phyloP scores from a whole-genome alignment of 2,113 vertebrate species.

The Oncorhynchus keta region DNA sequence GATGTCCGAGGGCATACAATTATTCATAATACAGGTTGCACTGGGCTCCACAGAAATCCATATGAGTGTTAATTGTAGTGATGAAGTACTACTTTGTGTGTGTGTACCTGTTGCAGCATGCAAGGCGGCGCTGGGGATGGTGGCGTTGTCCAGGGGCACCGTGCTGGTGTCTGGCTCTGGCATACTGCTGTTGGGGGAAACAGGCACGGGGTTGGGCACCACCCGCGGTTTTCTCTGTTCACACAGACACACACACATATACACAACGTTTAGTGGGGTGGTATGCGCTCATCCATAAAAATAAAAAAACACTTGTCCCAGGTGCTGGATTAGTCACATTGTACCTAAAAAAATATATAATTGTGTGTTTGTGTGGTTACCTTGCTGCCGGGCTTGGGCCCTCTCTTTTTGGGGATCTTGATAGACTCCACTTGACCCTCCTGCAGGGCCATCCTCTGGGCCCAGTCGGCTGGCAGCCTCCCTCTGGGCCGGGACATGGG shows the following conservation, averaged over 20 bases:
- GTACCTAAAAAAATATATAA: too few relatives aligned
- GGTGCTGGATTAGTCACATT: too few relatives aligned
- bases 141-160: constrained; percentile 94
- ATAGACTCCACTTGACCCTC: constrained; percentile 80
- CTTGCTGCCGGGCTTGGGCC: constrained; percentile 97
- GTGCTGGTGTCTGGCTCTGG: constrained; percentile 98
- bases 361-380: constrained; percentile 59
- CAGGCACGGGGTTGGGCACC: constrained; percentile 88
- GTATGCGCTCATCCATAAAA: too few relatives aligned
- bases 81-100: not conserved
- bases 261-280: not conserved
- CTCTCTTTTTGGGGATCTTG: constrained; percentile 97
- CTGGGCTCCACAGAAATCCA: too few relatives aligned
- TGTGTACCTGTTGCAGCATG: constrained; percentile 93
- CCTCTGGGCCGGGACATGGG: constrained; percentile 81
- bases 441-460: constrained; percentile 76
- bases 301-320: too few relatives aligned
- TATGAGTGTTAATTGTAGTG: not conserved
- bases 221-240: constrained; percentile 93
- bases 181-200: constrained; percentile 95
- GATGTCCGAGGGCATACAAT: too few relatives aligned
- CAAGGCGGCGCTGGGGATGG: constrained; percentile 93
- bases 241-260: constrained; percentile 27
- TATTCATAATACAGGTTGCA: too few relatives aligned
- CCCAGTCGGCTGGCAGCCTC: constrained; percentile 80